Conservation (phyloP, 2,113 vertebrate species). For the Scomber colias region DNA sequence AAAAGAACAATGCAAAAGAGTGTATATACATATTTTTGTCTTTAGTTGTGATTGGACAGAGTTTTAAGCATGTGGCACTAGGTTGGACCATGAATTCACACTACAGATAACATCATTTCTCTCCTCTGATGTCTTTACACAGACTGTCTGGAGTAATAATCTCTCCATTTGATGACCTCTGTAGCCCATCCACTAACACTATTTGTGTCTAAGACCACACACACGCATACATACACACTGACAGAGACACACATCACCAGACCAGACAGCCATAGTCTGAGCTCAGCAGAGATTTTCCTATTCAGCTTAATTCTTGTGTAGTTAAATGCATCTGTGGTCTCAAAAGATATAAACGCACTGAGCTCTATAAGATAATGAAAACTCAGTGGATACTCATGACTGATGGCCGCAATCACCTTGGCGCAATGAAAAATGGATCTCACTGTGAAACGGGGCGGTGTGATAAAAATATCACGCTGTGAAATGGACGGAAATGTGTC, state of each 20-base stretch:
- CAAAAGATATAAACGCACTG: conserved; percentile 38
- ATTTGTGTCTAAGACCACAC: conserved; percentile 23
- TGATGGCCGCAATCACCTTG: conserved; percentile 54
- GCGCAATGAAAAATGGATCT: conserved; percentile 33
- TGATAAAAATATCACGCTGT: conserved; percentile 53
- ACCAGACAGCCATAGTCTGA: conserved; percentile 13
- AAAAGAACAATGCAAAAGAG: background rate
- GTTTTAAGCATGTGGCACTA: conserved; percentile 15
- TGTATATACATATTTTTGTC: background rate
- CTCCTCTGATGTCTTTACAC: conserved; percentile 11
- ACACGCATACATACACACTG: too few relatives aligned
- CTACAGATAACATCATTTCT: conserved; percentile 24
- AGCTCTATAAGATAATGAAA: conserved; percentile 48
- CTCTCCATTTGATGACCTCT: conserved; percentile 50
- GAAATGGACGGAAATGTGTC: conserved; percentile 61
- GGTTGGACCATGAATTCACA: conserved; percentile 22
- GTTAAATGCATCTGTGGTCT: conserved; percentile 49
- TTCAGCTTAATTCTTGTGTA: conserved; percentile 32
- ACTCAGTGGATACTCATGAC: conserved; percentile 51
- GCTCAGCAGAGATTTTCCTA: background rate
- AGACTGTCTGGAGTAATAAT: conserved; percentile 56
- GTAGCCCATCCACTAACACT: conserved; percentile 48
- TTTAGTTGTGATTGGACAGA: background rate
- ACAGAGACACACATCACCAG: background rate
- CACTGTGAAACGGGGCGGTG: conserved; percentile 14